Evolutionary conservation across 53 echinoderm and acorn worm genomes (phyloP).

Genomic region (Arbacia lixula): DNA sequence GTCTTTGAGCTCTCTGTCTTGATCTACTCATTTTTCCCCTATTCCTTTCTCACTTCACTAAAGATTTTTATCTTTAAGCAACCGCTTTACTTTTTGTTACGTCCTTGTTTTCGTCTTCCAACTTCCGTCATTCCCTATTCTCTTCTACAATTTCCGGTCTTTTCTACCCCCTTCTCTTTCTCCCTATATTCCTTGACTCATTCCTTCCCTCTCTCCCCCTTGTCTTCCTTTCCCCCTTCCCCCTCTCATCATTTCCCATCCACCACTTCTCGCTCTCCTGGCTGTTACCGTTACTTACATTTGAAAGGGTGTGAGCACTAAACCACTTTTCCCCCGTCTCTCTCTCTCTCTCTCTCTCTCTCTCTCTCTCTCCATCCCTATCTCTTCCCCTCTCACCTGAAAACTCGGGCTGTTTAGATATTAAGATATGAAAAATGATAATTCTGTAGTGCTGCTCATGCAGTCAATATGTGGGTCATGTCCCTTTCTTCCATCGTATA

Average conservation of each 20-base stretch:
- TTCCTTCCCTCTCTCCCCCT: not conserved
- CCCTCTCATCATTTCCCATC: no score
- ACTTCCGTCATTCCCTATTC: no score
- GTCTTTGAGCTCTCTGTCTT: not conserved
- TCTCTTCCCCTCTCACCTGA: not conserved
- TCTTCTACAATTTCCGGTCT: no score
- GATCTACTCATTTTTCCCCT: not conserved
- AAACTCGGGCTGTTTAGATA: constrained; percentile 27
- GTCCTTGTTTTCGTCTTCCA: no score
- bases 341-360: not conserved
- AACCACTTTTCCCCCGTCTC: no score
- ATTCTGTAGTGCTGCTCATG: constrained; percentile 38
- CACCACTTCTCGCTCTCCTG: no score
- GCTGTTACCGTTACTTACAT: no score
- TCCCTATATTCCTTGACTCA: not conserved
- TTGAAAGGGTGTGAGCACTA: no score
- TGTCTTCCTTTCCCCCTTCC: not conserved
- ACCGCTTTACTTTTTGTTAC: no score
- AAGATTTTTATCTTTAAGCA: no score
- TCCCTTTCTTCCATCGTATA: no score
- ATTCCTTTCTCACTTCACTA: not conserved
- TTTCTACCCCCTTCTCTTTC: not conserved
- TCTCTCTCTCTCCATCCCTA: not conserved
- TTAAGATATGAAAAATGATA: constrained; percentile 44
- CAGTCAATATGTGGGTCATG: no score